A percentile compares a stretch with the other conserved stretches of the same genome.
These are phyloP conservation scores for Triplophysa siluroides DNA, from an alignment of 2,113 vertebrate species.

Conservation along the genomic window DNA sequence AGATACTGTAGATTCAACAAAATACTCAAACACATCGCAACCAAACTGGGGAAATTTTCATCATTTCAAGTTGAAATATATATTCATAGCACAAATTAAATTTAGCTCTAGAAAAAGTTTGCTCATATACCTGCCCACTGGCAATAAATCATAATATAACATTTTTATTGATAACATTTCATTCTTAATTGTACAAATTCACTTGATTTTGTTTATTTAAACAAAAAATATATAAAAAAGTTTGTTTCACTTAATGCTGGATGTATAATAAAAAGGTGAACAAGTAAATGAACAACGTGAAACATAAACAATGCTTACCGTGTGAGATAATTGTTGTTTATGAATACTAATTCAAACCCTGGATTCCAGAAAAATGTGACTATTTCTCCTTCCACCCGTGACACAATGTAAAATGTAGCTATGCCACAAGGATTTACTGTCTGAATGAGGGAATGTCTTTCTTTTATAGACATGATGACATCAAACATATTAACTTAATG, in stretches of 20 bases:
- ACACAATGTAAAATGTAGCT: neutral
- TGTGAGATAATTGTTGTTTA: slow-evolving; percentile 14
- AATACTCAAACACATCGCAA: neutral
- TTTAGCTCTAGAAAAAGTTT: no score
- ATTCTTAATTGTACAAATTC: no score
- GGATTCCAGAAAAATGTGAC: neutral
- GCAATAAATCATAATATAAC: no score
- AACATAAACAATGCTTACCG: slow-evolving; percentile 27
- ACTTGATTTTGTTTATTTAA: no score
- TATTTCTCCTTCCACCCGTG: neutral
- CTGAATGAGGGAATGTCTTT: slow-evolving; percentile 22
- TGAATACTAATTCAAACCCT: slow-evolving; percentile 9
- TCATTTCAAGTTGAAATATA: neutral
- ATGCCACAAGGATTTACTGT: neutral
- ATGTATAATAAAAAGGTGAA: neutral
- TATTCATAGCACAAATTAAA: no score
- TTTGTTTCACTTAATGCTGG: no score
- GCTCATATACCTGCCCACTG: no score
- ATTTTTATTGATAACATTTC: no score
- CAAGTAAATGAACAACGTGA: neutral
- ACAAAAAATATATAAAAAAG: no score
- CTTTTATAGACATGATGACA: slow-evolving; percentile 52
- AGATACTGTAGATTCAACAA: no score
- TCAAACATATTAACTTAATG: slow-evolving; percentile 50
- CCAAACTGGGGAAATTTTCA: neutral